phyloP scores from a whole-genome alignment of 2,797 vertebrate species.

The Sarcoramphus papa region DNA sequence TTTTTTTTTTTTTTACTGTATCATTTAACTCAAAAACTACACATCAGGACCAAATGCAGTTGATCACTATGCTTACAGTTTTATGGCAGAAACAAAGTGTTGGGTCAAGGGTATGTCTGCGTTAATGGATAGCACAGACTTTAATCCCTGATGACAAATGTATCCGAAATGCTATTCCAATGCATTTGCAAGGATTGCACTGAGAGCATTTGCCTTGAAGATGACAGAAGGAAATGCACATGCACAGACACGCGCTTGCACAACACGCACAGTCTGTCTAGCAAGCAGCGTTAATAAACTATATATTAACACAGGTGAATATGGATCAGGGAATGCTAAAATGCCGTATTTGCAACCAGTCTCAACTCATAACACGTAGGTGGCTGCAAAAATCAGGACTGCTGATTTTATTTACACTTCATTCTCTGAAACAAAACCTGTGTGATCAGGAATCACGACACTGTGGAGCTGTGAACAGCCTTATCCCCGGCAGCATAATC shows the following conservation, averaged over 20 bases:
- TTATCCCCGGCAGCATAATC: background rate
- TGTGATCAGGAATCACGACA: background rate
- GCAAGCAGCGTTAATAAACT: background rate
- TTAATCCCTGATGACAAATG: background rate
- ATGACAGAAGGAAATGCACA: background rate
- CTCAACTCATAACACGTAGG: background rate
- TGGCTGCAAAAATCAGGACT: background rate
- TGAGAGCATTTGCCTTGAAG: background rate
- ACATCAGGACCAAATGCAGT: background rate
- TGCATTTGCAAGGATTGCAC: background rate
- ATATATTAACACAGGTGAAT: background rate
- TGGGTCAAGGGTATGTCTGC: background rate
- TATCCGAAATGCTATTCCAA: background rate
- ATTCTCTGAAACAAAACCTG: background rate
- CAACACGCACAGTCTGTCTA: background rate
- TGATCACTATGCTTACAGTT: background rate
- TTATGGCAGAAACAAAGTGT: background rate
- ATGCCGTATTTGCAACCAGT: background rate
- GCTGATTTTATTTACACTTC: background rate
- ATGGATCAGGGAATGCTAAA: background rate
- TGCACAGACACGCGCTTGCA: rapidly evolving
- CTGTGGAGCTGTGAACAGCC: background rate
- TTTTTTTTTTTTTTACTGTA: background rate
- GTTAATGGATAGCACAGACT: background rate
- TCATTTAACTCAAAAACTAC: background rate